Conservation (phyloP, 2,797 vertebrate species). For the Oryzias dopingdopingensis region DNA sequence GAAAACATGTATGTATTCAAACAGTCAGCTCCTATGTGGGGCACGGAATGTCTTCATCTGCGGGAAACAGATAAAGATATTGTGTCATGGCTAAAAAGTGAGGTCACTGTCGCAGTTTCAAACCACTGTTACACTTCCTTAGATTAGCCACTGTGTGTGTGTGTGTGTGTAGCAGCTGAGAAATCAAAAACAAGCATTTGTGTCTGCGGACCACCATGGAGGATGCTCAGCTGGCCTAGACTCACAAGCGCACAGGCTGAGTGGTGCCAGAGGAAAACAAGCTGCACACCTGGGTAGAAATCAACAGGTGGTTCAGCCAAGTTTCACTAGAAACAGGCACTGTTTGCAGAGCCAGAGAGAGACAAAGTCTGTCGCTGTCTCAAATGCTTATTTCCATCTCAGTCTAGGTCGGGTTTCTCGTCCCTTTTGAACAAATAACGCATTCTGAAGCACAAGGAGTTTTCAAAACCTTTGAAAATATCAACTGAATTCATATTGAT, state of each 20-base stretch:
- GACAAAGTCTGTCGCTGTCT: constrained; percentile 4
- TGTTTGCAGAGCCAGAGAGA: constrained; percentile 26
- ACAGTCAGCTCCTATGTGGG: constrained; percentile 27
- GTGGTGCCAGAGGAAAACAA: constrained; percentile 27
- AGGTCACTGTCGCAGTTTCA: constrained; percentile 55
- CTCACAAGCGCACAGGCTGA: constrained; percentile 14
- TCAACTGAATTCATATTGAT: too few relatives aligned
- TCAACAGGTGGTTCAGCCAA: constrained; percentile 38
- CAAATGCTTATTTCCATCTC: constrained; percentile 4
- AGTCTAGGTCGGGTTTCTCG: background rate
- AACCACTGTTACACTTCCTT: constrained; percentile 51
- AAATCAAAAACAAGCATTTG: constrained; percentile 38
- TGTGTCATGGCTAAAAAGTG: constrained; percentile 61
- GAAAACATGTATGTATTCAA: constrained; percentile 71
- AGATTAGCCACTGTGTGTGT: constrained; percentile 36
- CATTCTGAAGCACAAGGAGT: background rate
- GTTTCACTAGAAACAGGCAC: constrained; percentile 18
- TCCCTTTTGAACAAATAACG: background rate
- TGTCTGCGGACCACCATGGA: constrained; percentile 54
- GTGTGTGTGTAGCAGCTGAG: constrained; percentile 40
- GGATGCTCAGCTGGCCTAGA: constrained; percentile 33
- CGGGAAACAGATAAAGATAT: constrained; percentile 39
- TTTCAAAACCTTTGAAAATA: background rate
- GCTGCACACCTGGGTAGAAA: constrained; percentile 43
- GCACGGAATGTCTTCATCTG: constrained; percentile 4